These are phyloP conservation scores for Eulithis prunata DNA, from an alignment of 2,888 invertebrate species.

Conservation along the genomic window DNA sequence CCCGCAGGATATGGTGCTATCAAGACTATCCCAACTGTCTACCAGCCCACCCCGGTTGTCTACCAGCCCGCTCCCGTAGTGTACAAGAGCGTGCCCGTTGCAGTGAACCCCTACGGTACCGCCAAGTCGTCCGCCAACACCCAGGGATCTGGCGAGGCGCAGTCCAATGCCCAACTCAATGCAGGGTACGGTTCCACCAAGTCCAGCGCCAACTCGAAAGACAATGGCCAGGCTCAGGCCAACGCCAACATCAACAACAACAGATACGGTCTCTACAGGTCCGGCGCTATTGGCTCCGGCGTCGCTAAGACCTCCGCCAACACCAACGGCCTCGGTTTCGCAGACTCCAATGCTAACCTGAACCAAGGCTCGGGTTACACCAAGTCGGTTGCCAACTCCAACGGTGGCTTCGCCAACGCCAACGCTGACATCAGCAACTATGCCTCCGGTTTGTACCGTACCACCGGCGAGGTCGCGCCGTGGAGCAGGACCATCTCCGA, in stretches of 20 bases:
- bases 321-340: conserved; percentile 43
- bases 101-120: conserved; percentile 33
- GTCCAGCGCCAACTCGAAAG: conserved; percentile 38
- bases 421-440: conserved; percentile 37
- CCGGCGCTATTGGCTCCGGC: conserved; percentile 46
- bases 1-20: conserved; percentile 49
- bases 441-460: conserved; percentile 34
- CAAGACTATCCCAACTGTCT: conserved; percentile 22
- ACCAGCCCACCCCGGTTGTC: conserved; percentile 34
- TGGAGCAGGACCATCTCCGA: conserved; percentile 57
- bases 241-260: conserved; percentile 45
- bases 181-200: conserved; percentile 32
- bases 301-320: conserved; percentile 47
- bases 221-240: conserved; percentile 43
- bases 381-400: conserved; percentile 49
- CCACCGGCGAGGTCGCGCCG: conserved; percentile 19
- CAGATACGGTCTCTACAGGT: conserved; percentile 46
- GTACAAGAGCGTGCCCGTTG: conserved; percentile 15
- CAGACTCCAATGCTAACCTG: conserved; percentile 20
- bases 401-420: conserved; percentile 53
- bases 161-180: conserved; percentile 52
- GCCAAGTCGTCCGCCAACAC: conserved; percentile 28
- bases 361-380: conserved; percentile 28
- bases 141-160: conserved; percentile 7
- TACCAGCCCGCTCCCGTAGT: conserved; percentile 17